Evolutionary conservation across 2,888 invertebrate species (phyloP).

Genomic region (Latheticus oryzae): DNA sequence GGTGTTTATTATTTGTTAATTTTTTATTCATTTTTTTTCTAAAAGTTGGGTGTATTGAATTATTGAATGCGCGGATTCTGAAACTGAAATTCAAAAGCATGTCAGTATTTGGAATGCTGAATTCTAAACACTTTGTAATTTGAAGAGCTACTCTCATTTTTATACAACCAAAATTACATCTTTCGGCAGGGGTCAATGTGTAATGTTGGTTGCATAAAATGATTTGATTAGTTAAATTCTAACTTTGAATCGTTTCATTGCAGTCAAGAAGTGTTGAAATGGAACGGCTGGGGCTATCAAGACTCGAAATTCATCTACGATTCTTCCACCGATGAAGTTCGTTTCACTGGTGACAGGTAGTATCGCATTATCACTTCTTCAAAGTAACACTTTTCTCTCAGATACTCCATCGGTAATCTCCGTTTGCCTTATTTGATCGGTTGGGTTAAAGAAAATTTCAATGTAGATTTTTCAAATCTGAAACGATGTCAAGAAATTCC

Average conservation of each 20-base stretch:
- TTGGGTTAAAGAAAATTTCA: conserved; percentile 83
- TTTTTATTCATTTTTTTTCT: too few relatives aligned
- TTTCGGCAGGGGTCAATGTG: neutral
- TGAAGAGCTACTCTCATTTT: too few relatives aligned
- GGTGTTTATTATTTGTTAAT: too few relatives aligned
- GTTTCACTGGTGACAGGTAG: conserved; percentile 89
- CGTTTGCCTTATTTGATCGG: conserved; percentile 81
- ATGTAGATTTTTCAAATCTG: conserved; percentile 71
- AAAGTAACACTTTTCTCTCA: conserved; percentile 56
- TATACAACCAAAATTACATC: too few relatives aligned
- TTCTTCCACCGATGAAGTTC: conserved; percentile 72
- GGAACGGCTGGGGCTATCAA: conserved; percentile 99
- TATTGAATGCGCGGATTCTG: too few relatives aligned
- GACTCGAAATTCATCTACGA: conserved; percentile 87
- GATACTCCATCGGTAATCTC: conserved; percentile 82
- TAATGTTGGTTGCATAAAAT: neutral
- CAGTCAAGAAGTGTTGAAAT: conserved; percentile 94
- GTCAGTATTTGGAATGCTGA: too few relatives aligned
- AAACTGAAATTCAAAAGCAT: too few relatives aligned
- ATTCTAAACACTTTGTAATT: too few relatives aligned
- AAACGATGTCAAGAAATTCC: conserved; percentile 71
- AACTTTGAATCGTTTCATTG: too few relatives aligned
- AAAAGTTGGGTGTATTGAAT: too few relatives aligned
- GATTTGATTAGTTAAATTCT: neutral
- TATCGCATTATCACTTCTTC: conserved; percentile 46